Percentiles rank a stretch among this genome's conserved stretches.
These are phyloP conservation scores for Ecliptopera silaceata DNA, from an alignment of 2,888 invertebrate genomes.

Conservation along the genomic window DNA sequence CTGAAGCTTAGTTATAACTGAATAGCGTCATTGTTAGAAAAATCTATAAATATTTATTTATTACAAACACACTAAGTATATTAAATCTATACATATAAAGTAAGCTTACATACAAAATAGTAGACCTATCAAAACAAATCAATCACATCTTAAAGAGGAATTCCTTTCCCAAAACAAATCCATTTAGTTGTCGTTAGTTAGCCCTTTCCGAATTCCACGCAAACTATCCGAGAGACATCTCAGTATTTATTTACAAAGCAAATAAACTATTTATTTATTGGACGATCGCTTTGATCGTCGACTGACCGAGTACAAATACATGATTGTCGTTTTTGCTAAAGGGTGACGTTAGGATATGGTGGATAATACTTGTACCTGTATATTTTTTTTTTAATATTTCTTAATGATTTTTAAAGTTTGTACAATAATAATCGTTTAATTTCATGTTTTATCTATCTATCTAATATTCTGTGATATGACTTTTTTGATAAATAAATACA, in stretches of 20 bases:
- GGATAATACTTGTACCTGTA: conserved; percentile 40
- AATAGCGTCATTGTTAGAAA: no score
- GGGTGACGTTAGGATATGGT: conserved; percentile 47
- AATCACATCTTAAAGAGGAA: conserved; percentile 43
- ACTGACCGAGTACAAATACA: conserved; percentile 65
- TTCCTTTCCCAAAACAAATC: conserved; percentile 57
- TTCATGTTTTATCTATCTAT: no score
- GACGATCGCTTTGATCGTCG: conserved; percentile 75
- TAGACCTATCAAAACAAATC: conserved; percentile 40
- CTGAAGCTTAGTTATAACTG: no score
- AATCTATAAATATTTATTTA: no score
- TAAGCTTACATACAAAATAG: conserved; percentile 19
- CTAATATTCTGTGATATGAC: no score
- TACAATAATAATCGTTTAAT: no score
- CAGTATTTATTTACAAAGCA: conserved; percentile 77
- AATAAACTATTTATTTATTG: conserved; percentile 81
- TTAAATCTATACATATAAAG: no score
- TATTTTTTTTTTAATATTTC: background rate
- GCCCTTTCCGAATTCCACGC: conserved; percentile 62
- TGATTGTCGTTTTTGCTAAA: conserved; percentile 65
- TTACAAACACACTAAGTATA: no score
- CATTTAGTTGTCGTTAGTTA: conserved; percentile 70
- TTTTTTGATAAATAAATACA: no score
- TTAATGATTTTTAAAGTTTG: background rate
- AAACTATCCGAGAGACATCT: conserved; percentile 64